Evolutionary conservation across 2,113 vertebrate genomes (phyloP).

Genomic region (Marcusenius ussheri): DNA sequence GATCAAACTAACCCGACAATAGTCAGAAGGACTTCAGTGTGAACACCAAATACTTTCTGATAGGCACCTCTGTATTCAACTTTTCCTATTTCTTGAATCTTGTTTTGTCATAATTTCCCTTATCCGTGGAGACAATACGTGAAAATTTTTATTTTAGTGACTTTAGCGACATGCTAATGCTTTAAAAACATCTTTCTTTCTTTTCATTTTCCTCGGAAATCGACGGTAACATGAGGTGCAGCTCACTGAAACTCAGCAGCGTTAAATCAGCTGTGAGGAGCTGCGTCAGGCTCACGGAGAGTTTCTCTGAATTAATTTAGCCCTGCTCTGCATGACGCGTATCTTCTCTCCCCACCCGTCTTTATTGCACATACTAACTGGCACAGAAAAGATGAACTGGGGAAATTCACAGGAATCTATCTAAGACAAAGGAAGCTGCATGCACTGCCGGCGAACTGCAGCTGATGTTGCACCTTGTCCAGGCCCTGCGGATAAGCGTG

Average conservation of each 20-base stretch:
- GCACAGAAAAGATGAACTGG: not conserved
- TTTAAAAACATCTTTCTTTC: not conserved
- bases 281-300: not conserved
- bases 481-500: not conserved
- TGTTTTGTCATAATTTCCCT: not conserved
- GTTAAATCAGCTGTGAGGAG: not conserved
- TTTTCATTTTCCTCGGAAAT: not conserved
- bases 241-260: not conserved
- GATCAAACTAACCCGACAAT: not conserved
- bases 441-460: not conserved
- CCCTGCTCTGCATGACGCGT: not conserved
- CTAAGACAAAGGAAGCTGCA: not conserved
- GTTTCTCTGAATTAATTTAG: conserved; percentile 3
- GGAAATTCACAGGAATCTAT: not conserved
- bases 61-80: not conserved
- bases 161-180: not conserved
- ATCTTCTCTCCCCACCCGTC: not conserved
- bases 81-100: not conserved
- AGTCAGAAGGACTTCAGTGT: not conserved
- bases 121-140: not conserved
- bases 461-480: not conserved
- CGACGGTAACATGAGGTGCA: not conserved
- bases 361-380: not conserved
- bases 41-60: not conserved
- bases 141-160: not conserved